Base-by-base conservation (phyloP, 2,888 invertebrate species). In the Zhuqinia jingwanae region DNA sequence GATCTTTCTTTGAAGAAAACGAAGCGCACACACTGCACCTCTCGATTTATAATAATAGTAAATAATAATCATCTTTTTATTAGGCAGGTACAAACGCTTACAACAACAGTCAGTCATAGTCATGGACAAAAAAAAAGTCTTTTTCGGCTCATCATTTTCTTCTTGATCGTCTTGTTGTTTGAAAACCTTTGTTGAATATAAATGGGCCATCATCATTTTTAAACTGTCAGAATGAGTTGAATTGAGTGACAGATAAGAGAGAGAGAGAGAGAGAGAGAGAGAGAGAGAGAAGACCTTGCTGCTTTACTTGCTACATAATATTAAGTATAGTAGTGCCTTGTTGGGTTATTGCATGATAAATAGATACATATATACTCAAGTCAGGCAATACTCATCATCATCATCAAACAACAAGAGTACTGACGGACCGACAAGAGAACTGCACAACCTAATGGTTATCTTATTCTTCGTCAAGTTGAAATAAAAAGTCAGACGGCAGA, bases 191-290 rank as follows among this genome's bases (percentile, higher is more conserved):
- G 73, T 73, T 73, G 85, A 79, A 85, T 85, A 85, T 73, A 85
- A 85, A 85, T 85, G 79, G 73, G 36, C 73, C 73, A 79, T 85
- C 73, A 85, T 79, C 68, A 81, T 75, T 75, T 75, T 77, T 76
- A 70, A 68, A 76, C 47, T 75, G 76, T 76, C 75, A 85, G 79
- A 79, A 85, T 73, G 85, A 73, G 79, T 85, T 79, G 79, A 84
- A 84, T 84, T 85, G 85, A 85, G 85, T 85, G 85, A 85, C 85
- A 79, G 85, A 85, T 85, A 79, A 85, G 36, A 36, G 85, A 85
- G 85, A 79, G 85, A 85, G 79, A 79, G 85, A 85, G 73, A 85
- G 36, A 36, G n/a, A n/a, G n/a, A n/a, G n/a, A n/a, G n/a, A n/a
- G n/a, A n/a, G n/a, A n/a, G n/a, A n/a, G n/a, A n/a, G 85, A 60